phyloP scores from a whole-genome alignment of 2,888 invertebrate genomes.

The Vandiemenella viatica region DNA sequence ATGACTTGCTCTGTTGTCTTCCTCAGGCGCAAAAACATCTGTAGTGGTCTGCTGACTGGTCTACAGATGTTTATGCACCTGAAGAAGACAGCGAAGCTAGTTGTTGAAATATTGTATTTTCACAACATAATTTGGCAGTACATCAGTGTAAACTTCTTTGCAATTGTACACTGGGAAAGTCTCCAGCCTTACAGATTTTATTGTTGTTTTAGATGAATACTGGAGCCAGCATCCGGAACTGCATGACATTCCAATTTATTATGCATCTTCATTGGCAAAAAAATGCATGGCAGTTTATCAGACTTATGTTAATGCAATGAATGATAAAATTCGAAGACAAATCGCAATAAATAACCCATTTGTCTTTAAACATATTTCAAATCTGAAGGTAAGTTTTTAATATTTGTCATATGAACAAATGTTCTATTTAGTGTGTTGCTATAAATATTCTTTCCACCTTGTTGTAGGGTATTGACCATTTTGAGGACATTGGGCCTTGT shows the following conservation, averaged over 20 bases:
- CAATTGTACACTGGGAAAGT: no score
- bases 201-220: conserved; percentile 63
- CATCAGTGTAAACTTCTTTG: no score
- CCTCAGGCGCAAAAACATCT: no score
- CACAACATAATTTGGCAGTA: no score
- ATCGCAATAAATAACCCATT: conserved; percentile 98
- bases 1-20: no score
- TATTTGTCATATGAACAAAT: no score
- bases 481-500: conserved; percentile 98
- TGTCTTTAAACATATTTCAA: conserved; percentile 93
- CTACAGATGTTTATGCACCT: no score
- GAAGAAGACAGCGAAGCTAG: no score
- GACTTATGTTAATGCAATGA: conserved; percentile 99
- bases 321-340: conserved; percentile 88
- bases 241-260: conserved; percentile 97
- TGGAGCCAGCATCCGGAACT: conserved; percentile 95
- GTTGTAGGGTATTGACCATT: conserved; percentile 86
- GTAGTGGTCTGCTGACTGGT: no score
- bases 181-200: not conserved
- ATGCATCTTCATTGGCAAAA: conserved; percentile 96
- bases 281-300: conserved; percentile 99
- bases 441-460: no score
- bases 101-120: no score
- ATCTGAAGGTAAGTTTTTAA: conserved; percentile 70
- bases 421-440: no score